Evolutionary conservation across 1,140 invertebrate genomes (phyloP).

Genomic region (Pogonomyrmex californicus): DNA sequence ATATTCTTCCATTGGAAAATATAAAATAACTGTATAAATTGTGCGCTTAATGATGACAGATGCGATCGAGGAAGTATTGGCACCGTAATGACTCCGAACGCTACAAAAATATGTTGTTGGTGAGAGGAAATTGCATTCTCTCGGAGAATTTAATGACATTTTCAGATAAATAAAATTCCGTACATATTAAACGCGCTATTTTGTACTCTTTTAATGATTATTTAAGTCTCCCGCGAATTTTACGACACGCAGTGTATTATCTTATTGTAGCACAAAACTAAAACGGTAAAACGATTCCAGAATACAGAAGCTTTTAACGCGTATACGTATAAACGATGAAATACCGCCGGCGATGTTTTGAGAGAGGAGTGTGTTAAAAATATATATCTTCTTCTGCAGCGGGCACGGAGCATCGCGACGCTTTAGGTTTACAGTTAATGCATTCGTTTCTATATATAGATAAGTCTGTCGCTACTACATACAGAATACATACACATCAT

Average conservation of each 20-base stretch:
- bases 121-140: not conserved
- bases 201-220: not conserved
- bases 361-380: conserved; percentile 54
- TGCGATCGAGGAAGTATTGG: not conserved
- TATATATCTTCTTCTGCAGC: conserved; percentile 32
- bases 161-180: not conserved
- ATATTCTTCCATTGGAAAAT: not conserved
- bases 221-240: not conserved
- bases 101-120: not conserved
- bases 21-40: not conserved
- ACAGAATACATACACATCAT: not conserved
- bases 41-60: not conserved
- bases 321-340: conserved; percentile 27
- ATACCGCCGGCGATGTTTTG: conserved; percentile 17
- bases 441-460: conserved; percentile 24
- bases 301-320: conserved; percentile 37
- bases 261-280: not conserved
- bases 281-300: not conserved
- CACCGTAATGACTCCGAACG: not conserved
- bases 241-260: conserved; percentile 1
- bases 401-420: not conserved
- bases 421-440: conserved; percentile 39
- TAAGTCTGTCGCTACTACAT: not conserved
- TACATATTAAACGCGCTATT: not conserved
- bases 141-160: not conserved